Evolutionary conservation across 2,888 invertebrate genomes (phyloP), one percentile per base, ranked within the genome.

Genomic region (Perithous albicinctus): DNA sequence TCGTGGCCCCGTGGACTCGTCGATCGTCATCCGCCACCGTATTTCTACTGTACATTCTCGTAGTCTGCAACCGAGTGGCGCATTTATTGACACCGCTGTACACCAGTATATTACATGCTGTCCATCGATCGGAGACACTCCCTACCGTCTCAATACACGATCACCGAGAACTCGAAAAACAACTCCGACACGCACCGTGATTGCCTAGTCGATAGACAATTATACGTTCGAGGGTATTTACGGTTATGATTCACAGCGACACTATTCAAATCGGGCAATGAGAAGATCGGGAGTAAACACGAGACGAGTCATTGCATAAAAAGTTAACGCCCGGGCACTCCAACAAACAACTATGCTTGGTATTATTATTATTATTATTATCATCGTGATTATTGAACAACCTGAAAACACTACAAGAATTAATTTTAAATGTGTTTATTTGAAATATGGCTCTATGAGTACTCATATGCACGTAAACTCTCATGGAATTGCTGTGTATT

Each of bases 161-260:
- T 73, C 74, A 38, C 61, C 80, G 61, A 59, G 10, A 38, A 38
- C 12, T 63, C 63, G 75, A 48, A 46, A 64, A 64, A 70, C 59
- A 56, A 78, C 20, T 54, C 51, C n/a, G 32, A 69, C 69, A 23
- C 43, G 69, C 35, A 35, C 32, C 5, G 51, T 23, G 51, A 69
- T 69, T 54, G 51, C 38, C 46, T 15, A 23, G 35, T 20, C 67
- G 51, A 56, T 66, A 84, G 81, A 83, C 82, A 83, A 85, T 85
- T 85, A 85, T 85, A 84, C 38, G 54, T 23, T 69, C 54, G 20
- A 85, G 86, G 88, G 88, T 89, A 88, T 89, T 90, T 88, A 88
- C 88, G 89, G 87, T 87, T 87, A 85, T 88, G 89, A 90, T 90
- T 89, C 89, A 90, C 83, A 56, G 66, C 67, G 56, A 76, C 15